phyloP scores from a whole-genome alignment of 2,888 invertebrate genomes.

The Lithophane semibrunnea region DNA sequence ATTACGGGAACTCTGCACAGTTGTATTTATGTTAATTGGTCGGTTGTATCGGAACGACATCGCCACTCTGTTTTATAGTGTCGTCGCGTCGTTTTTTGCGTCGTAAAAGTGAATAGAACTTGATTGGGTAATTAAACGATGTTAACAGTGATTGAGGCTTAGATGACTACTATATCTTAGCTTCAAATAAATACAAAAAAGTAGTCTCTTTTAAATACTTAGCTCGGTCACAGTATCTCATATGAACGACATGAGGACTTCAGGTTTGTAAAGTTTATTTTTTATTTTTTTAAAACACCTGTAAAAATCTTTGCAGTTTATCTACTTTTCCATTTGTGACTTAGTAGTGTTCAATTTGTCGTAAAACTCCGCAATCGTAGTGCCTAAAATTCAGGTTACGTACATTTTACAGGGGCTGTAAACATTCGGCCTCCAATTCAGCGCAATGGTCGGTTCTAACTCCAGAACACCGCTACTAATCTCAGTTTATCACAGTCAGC shows the following conservation, averaged over 20 bases:
- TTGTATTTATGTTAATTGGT: slow-evolving; percentile 55
- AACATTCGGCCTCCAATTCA: slow-evolving; percentile 59
- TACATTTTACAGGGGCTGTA: slow-evolving; percentile 54
- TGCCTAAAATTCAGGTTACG: slow-evolving; percentile 58
- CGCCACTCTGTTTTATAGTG: slow-evolving; percentile 39
- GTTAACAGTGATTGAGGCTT: slow-evolving; percentile 42
- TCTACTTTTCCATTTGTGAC: slow-evolving; percentile 18
- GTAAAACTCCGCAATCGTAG: slow-evolving; percentile 34
- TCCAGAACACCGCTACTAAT: slow-evolving; percentile 53
- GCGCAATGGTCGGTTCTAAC: slow-evolving; percentile 48
- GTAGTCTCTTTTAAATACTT: not conserved
- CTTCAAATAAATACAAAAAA: not conserved
- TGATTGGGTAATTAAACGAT: slow-evolving; percentile 46
- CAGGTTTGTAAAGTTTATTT: not conserved
- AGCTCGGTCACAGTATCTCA: not conserved
- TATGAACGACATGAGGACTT: not conserved
- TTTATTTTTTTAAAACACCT: slow-evolving; percentile 15
- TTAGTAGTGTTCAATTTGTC: slow-evolving; percentile 51
- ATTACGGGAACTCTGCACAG: slow-evolving; percentile 31
- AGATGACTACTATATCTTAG: not conserved
- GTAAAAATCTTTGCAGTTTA: slow-evolving; percentile 34
- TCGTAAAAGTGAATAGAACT: slow-evolving; percentile 37
- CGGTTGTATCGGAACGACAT: slow-evolving; percentile 43
- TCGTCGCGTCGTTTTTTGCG: slow-evolving; percentile 39
- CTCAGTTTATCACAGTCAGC: slow-evolving; percentile 62